Evolutionary conservation across 2,113 vertebrate species (phyloP).

Genomic region (Muntiacus muntjak): DNA sequence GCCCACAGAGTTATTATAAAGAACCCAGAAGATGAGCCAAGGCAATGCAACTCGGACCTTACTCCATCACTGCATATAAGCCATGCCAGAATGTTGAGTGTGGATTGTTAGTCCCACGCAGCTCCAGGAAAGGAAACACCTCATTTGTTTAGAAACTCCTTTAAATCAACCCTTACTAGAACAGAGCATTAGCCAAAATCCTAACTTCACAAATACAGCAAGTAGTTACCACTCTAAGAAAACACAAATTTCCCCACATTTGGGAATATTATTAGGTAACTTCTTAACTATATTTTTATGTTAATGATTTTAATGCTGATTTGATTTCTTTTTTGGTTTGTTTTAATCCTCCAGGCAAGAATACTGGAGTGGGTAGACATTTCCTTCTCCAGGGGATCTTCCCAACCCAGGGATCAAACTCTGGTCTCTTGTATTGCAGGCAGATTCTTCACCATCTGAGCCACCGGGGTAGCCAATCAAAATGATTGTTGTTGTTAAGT

Average conservation of each 20-base stretch:
- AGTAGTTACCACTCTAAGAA: not conserved
- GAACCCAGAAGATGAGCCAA: not conserved
- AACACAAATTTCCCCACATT: not conserved
- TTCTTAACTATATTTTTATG: not conserved
- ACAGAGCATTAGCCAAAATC: not conserved
- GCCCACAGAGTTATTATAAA: not conserved
- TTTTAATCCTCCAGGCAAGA: not conserved
- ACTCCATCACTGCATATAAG: not conserved
- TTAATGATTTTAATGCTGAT: not conserved
- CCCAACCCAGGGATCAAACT: not conserved
- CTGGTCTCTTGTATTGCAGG: not conserved
- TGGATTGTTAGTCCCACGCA: not conserved
- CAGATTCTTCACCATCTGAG: not conserved
- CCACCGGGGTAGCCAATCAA: not conserved
- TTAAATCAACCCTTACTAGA: not conserved
- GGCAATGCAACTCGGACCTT: not conserved
- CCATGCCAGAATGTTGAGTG: not conserved
- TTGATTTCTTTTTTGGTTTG: not conserved
- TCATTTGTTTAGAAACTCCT: not conserved
- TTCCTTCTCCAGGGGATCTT: not conserved
- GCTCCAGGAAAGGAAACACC: not conserved
- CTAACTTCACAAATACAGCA: not conserved
- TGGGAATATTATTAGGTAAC: not conserved
- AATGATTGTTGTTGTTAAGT: not conserved
- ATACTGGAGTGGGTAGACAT: not conserved